Evolutionary conservation across 1,140 invertebrate genomes (phyloP).

Genomic region (Penaeus chinensis): DNA sequence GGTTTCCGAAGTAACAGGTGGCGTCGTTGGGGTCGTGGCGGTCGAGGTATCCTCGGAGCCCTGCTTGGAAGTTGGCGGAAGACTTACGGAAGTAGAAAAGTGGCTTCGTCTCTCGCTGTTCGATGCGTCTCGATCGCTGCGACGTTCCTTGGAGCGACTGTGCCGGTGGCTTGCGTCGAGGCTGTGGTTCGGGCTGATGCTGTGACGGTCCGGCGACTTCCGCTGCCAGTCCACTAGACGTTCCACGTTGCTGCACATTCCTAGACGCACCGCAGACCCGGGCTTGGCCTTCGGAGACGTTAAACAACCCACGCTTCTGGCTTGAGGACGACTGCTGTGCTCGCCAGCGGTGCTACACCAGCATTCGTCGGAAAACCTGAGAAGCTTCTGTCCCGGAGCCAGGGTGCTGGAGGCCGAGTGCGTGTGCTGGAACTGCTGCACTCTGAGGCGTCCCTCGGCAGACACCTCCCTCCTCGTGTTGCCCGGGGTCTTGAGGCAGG

Average conservation of each 20-base stretch:
- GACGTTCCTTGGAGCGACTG: constrained; percentile 49
- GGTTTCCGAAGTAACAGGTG: constrained; percentile 25
- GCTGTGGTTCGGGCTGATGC: constrained; percentile 33
- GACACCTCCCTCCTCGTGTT: constrained; percentile 39
- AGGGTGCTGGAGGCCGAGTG: constrained; percentile 28
- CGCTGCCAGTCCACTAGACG: constrained; percentile 49
- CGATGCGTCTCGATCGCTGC: constrained; percentile 31
- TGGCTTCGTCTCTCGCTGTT: constrained; percentile 44
- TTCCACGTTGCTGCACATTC: constrained; percentile 38
- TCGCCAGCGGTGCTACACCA: constrained; percentile 38
- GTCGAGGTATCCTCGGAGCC: not conserved
- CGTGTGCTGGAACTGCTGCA: constrained; percentile 46
- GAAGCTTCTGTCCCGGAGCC: constrained; percentile 49
- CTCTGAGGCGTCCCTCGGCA: constrained; percentile 39
- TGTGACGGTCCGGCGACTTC: constrained; percentile 40
- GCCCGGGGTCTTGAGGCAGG: not conserved
- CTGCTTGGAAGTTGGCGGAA: constrained; percentile 32
- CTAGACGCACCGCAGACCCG: constrained; percentile 32
- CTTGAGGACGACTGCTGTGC: constrained; percentile 12
- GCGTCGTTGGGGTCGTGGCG: constrained; percentile 7
- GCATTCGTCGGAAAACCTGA: constrained; percentile 55
- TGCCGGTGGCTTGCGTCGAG: constrained; percentile 34
- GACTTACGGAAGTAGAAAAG: constrained; percentile 44
- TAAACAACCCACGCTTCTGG: constrained; percentile 27
- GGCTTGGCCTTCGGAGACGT: constrained; percentile 46